These are phyloP conservation scores for Drosophila busckii DNA, from an alignment of 1,140 invertebrate species.

Conservation along the genomic window DNA sequence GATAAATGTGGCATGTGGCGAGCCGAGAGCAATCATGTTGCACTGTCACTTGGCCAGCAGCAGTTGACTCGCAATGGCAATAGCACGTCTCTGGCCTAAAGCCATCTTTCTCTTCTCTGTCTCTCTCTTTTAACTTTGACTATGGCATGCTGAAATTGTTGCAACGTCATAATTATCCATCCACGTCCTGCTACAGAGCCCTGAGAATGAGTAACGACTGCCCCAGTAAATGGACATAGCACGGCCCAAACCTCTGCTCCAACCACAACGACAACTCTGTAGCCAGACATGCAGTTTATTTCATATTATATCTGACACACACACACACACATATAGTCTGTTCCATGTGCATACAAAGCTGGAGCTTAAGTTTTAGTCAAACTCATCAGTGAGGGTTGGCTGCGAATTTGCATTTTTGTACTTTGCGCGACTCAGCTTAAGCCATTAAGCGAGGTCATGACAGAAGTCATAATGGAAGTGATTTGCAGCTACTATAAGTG, in stretches of 20 bases:
- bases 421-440: conserved; percentile 20
- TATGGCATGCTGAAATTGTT: conserved; percentile 63
- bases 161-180: conserved; percentile 75
- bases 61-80: conserved; percentile 35
- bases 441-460: conserved; percentile 48
- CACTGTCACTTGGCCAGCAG: conserved; percentile 63
- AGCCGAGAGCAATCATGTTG: conserved; percentile 76
- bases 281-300: conserved; percentile 17
- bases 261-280: conserved; percentile 26
- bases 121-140: too few species aligned
- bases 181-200: conserved; percentile 50
- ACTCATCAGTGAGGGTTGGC: conserved; percentile 18
- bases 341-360: not conserved
- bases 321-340: not conserved
- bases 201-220: conserved; percentile 74
- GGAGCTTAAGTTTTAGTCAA: conserved; percentile 20
- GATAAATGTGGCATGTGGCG: conserved; percentile 76
- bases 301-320: conserved; percentile 1
- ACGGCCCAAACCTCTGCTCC: not conserved
- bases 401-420: conserved; percentile 63
- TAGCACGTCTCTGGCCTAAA: too few species aligned
- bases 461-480: conserved; percentile 23
- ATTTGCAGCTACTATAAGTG: conserved; percentile 32
- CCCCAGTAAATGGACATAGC: conserved; percentile 56
- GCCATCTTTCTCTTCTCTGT: too few species aligned